A percentile compares a stretch with the other conserved stretches of the same genome.
These are phyloP conservation scores for Trichomalopsis sarcophagae DNA, from an alignment of 1,140 invertebrate genomes.

Conservation along the genomic window DNA sequence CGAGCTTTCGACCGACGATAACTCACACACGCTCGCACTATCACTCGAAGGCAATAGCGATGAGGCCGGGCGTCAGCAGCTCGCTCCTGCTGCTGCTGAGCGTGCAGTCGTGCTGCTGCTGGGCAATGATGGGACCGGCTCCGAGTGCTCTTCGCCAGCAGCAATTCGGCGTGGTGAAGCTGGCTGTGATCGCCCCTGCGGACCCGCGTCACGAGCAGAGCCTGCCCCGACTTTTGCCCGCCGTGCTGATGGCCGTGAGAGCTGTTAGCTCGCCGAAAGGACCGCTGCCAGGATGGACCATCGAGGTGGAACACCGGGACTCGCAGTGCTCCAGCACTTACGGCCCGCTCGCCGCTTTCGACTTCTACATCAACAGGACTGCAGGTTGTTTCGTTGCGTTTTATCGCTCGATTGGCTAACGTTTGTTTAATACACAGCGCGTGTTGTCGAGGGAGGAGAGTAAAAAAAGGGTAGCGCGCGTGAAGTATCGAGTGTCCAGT, in stretches of 20 bases:
- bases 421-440: neutral
- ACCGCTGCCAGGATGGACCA: constrained; percentile 80
- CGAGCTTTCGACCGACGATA: too few relatives aligned
- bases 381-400: constrained; percentile 76
- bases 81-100: neutral
- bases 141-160: constrained; percentile 60
- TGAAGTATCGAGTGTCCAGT: too few relatives aligned
- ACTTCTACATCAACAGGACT: constrained; percentile 82
- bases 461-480: too few relatives aligned
- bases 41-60: neutral
- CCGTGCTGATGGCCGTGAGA: constrained; percentile 83
- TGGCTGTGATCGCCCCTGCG: constrained; percentile 82
- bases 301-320: constrained; percentile 82
- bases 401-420: neutral
- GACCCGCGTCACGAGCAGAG: constrained; percentile 80
- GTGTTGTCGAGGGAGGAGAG: too few relatives aligned
- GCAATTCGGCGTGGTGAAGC: constrained; percentile 70
- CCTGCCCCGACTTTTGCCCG: constrained; percentile 82
- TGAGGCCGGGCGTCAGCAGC: neutral
- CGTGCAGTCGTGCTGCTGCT: constrained; percentile 56
- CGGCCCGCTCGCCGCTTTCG: constrained; percentile 86
- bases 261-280: constrained; percentile 77
- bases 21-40: neutral
- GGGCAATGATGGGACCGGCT: neutral
- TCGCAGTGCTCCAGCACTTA: constrained; percentile 87